Conservation (phyloP, 2,113 vertebrate genomes). For the Sprattus sprattus region DNA sequence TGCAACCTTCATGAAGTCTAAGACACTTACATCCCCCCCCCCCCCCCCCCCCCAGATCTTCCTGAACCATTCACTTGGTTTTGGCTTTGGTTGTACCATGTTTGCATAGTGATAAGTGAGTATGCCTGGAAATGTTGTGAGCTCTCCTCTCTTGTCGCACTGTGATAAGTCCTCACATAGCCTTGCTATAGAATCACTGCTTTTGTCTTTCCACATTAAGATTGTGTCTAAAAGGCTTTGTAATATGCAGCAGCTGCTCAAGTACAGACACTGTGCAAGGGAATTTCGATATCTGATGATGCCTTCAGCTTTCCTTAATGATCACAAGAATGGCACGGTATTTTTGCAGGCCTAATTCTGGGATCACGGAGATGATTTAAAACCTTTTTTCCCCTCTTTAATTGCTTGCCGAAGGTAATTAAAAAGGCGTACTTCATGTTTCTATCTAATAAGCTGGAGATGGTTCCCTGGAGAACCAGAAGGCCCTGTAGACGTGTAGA, state of each 20-base stretch:
- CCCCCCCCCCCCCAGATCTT: not conserved
- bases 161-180: not conserved
- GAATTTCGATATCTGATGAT: not conserved
- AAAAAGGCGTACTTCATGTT: conserved; percentile 62
- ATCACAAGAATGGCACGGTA: not conserved
- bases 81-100: not conserved
- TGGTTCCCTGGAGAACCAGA: conserved; percentile 49
- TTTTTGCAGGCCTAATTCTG: conserved; percentile 56
- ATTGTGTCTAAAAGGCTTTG: not conserved
- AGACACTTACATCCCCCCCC: not conserved
- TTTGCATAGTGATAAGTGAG: not conserved
- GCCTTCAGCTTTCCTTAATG: not conserved
- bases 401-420: conserved; percentile 70
- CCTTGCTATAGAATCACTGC: not conserved
- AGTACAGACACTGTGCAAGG: not conserved
- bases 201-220: not conserved
- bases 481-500: conserved; percentile 52
- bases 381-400: conserved; percentile 58
- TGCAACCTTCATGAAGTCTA: not conserved
- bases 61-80: not conserved
- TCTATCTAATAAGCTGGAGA: conserved; percentile 62
- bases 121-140: not conserved
- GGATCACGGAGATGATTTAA: conserved; percentile 63
- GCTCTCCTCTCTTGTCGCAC: not conserved
- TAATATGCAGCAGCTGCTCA: not conserved